Percentiles rank a stretch among this genome's conserved stretches.
Conservation (phyloP, 2,797 vertebrate species). For the Chromis chromis region DNA sequence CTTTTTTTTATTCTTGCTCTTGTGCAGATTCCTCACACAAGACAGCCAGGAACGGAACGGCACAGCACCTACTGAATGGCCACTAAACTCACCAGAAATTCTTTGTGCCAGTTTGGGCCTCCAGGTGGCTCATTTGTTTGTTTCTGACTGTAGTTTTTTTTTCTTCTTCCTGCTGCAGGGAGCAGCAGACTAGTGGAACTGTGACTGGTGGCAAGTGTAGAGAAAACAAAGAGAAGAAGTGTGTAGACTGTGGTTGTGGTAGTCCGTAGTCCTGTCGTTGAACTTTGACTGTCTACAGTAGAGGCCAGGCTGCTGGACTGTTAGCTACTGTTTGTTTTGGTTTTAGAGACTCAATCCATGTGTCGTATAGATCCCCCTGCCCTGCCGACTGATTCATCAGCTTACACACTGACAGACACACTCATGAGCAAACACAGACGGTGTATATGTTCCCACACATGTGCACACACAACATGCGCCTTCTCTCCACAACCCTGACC, state of each 20-base stretch:
- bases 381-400: slow-evolving; percentile 60
- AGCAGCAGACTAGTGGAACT: slow-evolving; percentile 54
- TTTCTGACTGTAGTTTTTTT: slow-evolving; percentile 53
- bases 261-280: slow-evolving; percentile 78
- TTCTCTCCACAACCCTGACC: slow-evolving; percentile 76
- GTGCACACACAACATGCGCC: slow-evolving; percentile 68
- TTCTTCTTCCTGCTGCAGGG: slow-evolving; percentile 32
- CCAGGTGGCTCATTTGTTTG: slow-evolving; percentile 42
- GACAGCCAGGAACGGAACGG: slow-evolving; percentile 89
- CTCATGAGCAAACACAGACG: slow-evolving; percentile 41
- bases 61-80: slow-evolving; percentile 84
- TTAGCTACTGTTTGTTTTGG: slow-evolving; percentile 75
- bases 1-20: slow-evolving; percentile 71
- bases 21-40: slow-evolving; percentile 93
- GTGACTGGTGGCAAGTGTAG: slow-evolving; percentile 66
- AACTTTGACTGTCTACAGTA: slow-evolving; percentile 76
- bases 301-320: slow-evolving; percentile 77
- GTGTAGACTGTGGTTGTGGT: slow-evolving; percentile 78
- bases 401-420: slow-evolving; percentile 50
- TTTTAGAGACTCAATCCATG: slow-evolving; percentile 75
- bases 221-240: slow-evolving; percentile 67
- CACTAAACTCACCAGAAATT: slow-evolving; percentile 66
- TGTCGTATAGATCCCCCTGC: slow-evolving; percentile 79
- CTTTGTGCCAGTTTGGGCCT: slow-evolving; percentile 54
- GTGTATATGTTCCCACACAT: slow-evolving; percentile 32